Conservation (phyloP, 2,113 vertebrate species). For the Diadophis punctatus region DNA sequence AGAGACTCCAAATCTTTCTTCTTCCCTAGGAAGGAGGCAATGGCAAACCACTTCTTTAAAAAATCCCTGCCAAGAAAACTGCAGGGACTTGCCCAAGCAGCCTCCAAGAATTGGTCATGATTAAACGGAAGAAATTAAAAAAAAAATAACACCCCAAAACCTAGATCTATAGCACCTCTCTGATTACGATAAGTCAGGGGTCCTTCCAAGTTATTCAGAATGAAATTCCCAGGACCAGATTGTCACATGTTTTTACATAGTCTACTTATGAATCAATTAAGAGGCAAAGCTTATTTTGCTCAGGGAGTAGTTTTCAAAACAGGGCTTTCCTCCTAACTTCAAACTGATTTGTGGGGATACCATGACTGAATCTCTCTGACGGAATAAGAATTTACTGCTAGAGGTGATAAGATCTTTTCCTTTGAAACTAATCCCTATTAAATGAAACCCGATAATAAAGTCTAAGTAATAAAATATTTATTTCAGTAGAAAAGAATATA, state of each 20-base stretch:
- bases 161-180: background rate
- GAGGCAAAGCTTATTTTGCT: background rate
- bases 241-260: background rate
- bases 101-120: background rate
- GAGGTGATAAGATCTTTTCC: too few relatives aligned
- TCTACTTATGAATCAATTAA: background rate
- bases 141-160: background rate
- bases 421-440: too few relatives aligned
- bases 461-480: too few relatives aligned
- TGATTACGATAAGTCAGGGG: background rate
- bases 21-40: background rate
- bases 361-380: background rate
- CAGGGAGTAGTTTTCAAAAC: background rate
- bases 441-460: too few relatives aligned
- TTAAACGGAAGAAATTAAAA: too few relatives aligned
- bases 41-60: background rate
- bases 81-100: background rate
- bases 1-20: background rate
- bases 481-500: too few relatives aligned
- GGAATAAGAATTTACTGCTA: too few relatives aligned
- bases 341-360: background rate
- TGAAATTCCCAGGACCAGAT: background rate
- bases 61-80: background rate
- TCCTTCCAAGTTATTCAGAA: background rate
- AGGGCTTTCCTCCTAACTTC: background rate